Evolutionary conservation across 2,113 vertebrate species (phyloP), one percentile per base, ranked within the genome.

Genomic region (Raja brachyura): DNA sequence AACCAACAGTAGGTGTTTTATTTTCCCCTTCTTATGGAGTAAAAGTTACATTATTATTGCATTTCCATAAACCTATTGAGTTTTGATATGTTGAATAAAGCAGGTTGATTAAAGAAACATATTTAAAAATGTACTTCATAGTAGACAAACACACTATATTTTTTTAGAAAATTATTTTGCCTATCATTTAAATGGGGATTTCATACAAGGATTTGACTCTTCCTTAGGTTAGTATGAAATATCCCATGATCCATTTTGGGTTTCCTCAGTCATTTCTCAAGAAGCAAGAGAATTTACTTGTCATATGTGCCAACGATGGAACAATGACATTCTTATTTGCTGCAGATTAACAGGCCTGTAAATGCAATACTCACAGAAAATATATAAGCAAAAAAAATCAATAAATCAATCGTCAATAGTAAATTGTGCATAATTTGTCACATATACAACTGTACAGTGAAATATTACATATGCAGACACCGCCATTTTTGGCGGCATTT

Each of bases 1-100:
- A 92, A 92, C 68, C 94, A 93, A 93, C 94, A 93, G 95, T 95
- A 93, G 94, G 94, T 93, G 20, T 6, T 11, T 54, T 74, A 54
- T 85, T 61, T 2, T 0, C 66, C 39, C 39, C 39, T 48, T 48
- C 39, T 48, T 48, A 48, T 48, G 16, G 66, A 28, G 10, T n/a
- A 86, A 61, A 61, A 9, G 0, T 5, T 16, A 3, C 59, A 28
- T 61, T 14, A 11, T 28, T 28, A 59, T 59, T 25, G 22, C 28
- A 4, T 59, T 61, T 85, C 81, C 56, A 16, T 86, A n/a, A 61
- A 11, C 39, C n/a, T 86, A 63, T 63, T 14, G 31, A 10, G 28
- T n/a, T 85, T 25, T 59, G 18, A 73, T 18, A 5, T 86, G 6
- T 63, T 31, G 31, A 6, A 7, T n/a, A 63, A 88, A 66, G 59